Evolutionary conservation across 2,888 invertebrate species (phyloP), one percentile per base, ranked within the genome.

Genomic region (Pimpla rufipes): DNA sequence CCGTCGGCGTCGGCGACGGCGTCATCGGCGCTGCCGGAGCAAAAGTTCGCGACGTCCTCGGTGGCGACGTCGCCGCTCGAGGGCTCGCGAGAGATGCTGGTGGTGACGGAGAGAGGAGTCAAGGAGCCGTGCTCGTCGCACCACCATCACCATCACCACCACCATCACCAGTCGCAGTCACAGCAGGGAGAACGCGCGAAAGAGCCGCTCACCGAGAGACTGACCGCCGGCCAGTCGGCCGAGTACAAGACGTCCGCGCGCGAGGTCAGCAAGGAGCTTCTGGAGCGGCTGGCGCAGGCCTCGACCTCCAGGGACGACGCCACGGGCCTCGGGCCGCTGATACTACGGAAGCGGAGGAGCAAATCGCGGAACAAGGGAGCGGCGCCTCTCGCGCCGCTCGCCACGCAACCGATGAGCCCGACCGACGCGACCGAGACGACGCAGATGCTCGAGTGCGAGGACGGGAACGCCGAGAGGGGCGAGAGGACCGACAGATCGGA

Each of bases 341-440:
- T 94, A 45, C 88, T 94, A n/a, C 89, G 93, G 83, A 95, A 95
- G 90, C 94, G 95, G 86, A 94, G 95, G 85, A 95, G 95, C 89
- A 95, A 95, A 93, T 95, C 95, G 90, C 93, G 95, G 87, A 95
- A 93, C 82, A 94, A 94, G 85, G 93, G 94, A 47, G 94, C 93
- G 55, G 94, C 94, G 83, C 94, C 93, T 88, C 92, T 95, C 93
- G 85, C 85, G 0, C 94, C 94, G 87, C 93, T 96, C 93, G 94
- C 94, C 87, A 94, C 93, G 87, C 95, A 93, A 84, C 94, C 92
- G 87, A 91, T 94, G 40, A 93, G 94, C 80, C 93, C 94, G 13
- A 93, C 94, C 85, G 94, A 94, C 75, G 94, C 95, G n/a, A 95
- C 95, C 85, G 95, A 95, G 89, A 94, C 94, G 21, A 94, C 94